Evolutionary conservation across 2,113 vertebrate species (phyloP).

Genomic region (Gambusia affinis): DNA sequence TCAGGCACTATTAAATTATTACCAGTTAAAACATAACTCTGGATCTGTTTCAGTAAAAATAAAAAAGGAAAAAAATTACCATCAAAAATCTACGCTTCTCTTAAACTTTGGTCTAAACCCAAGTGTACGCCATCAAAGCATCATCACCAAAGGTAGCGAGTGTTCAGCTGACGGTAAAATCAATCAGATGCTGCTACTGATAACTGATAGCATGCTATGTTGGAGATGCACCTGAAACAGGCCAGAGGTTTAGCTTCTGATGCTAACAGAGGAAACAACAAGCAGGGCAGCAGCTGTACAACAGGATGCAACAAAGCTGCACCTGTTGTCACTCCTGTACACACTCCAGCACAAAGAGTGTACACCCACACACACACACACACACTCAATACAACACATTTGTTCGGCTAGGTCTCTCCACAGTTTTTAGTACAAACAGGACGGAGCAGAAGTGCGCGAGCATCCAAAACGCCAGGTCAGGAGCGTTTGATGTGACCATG

Average conservation of each 20-base stretch:
- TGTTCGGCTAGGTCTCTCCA: constrained; percentile 24
- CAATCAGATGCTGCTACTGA: constrained; percentile 1
- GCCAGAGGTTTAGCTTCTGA: constrained; percentile 17
- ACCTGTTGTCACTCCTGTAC: constrained; percentile 59
- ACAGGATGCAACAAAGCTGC: constrained; percentile 64
- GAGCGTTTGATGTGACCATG: constrained; percentile 51
- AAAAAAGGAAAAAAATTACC: too few relatives aligned
- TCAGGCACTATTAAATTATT: too few relatives aligned
- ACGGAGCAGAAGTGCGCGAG: constrained; percentile 16
- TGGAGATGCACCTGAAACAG: constrained; percentile 23
- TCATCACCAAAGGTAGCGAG: constrained; percentile 1
- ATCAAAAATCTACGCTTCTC: neutral
- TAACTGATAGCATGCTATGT: neutral
- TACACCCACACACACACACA: constrained; percentile 6
- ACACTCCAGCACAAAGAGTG: constrained; percentile 11
- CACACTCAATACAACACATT: constrained; percentile 18
- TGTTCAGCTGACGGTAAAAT: neutral
- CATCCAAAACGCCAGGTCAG: constrained; percentile 51
- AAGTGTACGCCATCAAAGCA: too few relatives aligned
- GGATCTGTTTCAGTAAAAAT: too few relatives aligned
- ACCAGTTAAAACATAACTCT: too few relatives aligned
- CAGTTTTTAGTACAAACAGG: constrained; percentile 68
- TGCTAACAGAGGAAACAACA: constrained; percentile 36
- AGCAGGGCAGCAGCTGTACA: constrained; percentile 61
- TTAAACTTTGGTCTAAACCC: neutral